These are phyloP conservation scores for Andrena fulva DNA, from an alignment of 2,888 invertebrate genomes.

Conservation along the genomic window DNA sequence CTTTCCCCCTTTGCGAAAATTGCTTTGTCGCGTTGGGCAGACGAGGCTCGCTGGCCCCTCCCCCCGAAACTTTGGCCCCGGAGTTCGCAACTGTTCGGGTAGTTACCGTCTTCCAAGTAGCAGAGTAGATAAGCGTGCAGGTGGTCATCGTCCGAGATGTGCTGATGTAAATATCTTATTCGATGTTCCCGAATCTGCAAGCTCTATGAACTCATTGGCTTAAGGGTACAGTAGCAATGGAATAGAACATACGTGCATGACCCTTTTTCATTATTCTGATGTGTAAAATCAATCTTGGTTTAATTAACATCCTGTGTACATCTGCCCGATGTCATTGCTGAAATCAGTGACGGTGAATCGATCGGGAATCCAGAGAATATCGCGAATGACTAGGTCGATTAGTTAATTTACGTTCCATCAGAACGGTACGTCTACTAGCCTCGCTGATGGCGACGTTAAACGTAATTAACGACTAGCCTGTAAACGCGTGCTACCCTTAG, in stretches of 20 bases:
- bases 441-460: conserved; percentile 67
- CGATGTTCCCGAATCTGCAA: neutral
- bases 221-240: no score
- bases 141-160: neutral
- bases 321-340: neutral
- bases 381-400: conserved; percentile 62
- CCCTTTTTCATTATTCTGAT: neutral
- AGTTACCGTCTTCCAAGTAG: conserved; percentile 24
- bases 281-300: neutral
- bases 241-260: neutral
- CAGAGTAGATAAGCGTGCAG: conserved; percentile 2
- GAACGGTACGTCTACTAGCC: conserved; percentile 52
- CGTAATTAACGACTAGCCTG: conserved; percentile 71
- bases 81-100: conserved; percentile 34
- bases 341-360: conserved; percentile 25
- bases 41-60: conserved; percentile 33
- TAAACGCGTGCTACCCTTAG: conserved; percentile 61
- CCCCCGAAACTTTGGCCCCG: conserved; percentile 24
- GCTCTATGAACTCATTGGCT: neutral
- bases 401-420: conserved; percentile 74
- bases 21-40: conserved; percentile 54
- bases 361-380: conserved; percentile 49
- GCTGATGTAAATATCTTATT: conserved; percentile 33
- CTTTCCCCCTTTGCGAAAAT: conserved; percentile 42
- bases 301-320: neutral